Evolutionary conservation across 2,888 invertebrate species (phyloP), one percentile per base, ranked within the genome.

Genomic region (Cecidostiba fungosa): DNA sequence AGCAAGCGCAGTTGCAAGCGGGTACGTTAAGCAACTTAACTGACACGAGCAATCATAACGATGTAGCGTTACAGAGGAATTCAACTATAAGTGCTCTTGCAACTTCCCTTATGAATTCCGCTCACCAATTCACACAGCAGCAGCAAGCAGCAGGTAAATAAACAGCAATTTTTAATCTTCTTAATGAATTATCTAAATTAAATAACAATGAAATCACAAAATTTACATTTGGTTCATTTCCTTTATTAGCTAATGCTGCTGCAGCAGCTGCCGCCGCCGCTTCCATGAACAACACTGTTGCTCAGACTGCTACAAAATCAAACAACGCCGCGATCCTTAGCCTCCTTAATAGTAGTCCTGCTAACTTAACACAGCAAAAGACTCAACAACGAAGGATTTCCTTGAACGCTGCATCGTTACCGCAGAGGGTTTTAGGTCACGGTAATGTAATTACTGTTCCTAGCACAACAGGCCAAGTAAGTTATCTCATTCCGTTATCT

Each of bases 101-200:
- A 87, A 97, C 96, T 87, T 97, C 96, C 92, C 95, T 97, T 62
- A 97, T 97, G 96, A 97, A 97, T 92, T 96, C 96, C 12, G 96
- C 96, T 69, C 97, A 97, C 92, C 97, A 97, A 92, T 97, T 96
- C 92, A 96, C 96, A 91, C 96, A 96, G 91, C 96, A 96, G 92
- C 96, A 96, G 91, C 95, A 95, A 89, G 94, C 94, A 87, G 93
- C 93, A 86, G 94, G 93, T 94, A 89, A 77, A 92, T 66, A 50
- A 92, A 94, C 88, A 92, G 90, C 32, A 32, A 77, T 74, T 59
- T n/a, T 59, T n/a, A n/a, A 59, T 19, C 4, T n/a, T 50, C 29
- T 29, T 69, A 50, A 0, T 36, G 47, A 69, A 39, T 5, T 72
- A 19, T 16, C 4, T 78, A 4, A 43, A 39, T 76, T 78, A 50